These are phyloP conservation scores for Fregata magnificens DNA, from an alignment of 2,113 vertebrate species.

Conservation along the genomic window DNA sequence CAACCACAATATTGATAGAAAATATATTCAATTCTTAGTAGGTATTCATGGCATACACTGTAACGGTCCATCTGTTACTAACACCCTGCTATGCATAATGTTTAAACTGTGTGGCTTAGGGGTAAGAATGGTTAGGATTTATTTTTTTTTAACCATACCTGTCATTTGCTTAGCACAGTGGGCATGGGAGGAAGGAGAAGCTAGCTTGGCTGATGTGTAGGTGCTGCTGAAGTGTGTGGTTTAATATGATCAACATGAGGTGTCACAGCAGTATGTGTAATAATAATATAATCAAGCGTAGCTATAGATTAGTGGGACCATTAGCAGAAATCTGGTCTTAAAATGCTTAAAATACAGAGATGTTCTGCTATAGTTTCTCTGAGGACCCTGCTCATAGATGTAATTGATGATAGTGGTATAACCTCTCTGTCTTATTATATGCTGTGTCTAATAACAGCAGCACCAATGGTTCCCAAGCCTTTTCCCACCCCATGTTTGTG, in stretches of 20 bases:
- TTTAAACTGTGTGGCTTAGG: background rate
- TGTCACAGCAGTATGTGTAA: background rate
- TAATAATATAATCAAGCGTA: background rate
- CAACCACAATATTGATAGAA: background rate
- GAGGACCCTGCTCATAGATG: fast-evolving
- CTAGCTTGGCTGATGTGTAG: background rate
- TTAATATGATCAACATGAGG: background rate
- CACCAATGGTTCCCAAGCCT: background rate
- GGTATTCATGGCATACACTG: background rate
- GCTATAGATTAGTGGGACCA: background rate
- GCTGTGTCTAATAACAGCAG: background rate
- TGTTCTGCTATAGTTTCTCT: background rate
- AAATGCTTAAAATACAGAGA: background rate
- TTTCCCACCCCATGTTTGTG: fast-evolving
- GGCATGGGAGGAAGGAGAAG: background rate
- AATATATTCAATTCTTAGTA: background rate
- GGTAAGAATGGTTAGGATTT: background rate
- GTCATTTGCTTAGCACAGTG: background rate
- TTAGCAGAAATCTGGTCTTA: background rate
- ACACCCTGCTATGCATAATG: background rate
- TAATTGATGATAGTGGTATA: background rate
- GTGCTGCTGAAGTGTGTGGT: background rate
- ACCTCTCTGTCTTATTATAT: background rate
- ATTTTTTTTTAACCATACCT: background rate
- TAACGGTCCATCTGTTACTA: background rate